Evolutionary conservation across 2,888 invertebrate species (phyloP), one percentile per base, ranked within the genome.

Genomic region (Cryptocephalus moraei): DNA sequence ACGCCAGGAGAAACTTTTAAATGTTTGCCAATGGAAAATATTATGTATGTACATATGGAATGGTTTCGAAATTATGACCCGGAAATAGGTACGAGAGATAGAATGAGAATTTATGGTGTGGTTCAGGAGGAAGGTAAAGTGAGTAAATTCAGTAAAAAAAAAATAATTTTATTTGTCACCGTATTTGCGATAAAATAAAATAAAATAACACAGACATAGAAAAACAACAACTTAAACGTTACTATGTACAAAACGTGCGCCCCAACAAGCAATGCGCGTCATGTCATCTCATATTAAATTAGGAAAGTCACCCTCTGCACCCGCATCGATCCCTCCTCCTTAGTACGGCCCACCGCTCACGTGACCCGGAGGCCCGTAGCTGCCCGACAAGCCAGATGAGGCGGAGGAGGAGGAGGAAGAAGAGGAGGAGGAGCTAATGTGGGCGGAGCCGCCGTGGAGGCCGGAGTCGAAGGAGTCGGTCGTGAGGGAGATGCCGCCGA

Each of bases 131-230:
- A n/a, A n/a, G n/a, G n/a, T n/a, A n/a, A n/a, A n/a, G n/a, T n/a
- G 22, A 22, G 6, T 22, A 22, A 22, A 22, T 22, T 6, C 22
- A 22, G 6, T 6, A 22, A 22, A 22, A 54, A 50, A 58, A 64
- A 66, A 65, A 66, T 66, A 65, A 62, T 66, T 67, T 65, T 66
- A 67, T 66, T 66, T 67, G 67, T 65, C 67, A 67, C 67, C 67
- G 67, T 64, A 56, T 57, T 58, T 61, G 62, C 60, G 48, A 22
- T 51, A 39, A 47, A 46, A 45, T 51, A 55, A 45, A 53, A 49
- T 52, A 52, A 46, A 43, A 60, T 59, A 59, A 55, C 56, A 61
- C 36, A 36, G 36, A 36, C 6, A 36, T 4, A 36, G 6, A 56
- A 50, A 46, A 43, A 32, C 33, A 33, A 46, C 46, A 55, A 52